Evolutionary conservation across 2,888 invertebrate genomes (phyloP), one percentile per base, ranked within the genome.

Genomic region (Lysandra coridon): DNA sequence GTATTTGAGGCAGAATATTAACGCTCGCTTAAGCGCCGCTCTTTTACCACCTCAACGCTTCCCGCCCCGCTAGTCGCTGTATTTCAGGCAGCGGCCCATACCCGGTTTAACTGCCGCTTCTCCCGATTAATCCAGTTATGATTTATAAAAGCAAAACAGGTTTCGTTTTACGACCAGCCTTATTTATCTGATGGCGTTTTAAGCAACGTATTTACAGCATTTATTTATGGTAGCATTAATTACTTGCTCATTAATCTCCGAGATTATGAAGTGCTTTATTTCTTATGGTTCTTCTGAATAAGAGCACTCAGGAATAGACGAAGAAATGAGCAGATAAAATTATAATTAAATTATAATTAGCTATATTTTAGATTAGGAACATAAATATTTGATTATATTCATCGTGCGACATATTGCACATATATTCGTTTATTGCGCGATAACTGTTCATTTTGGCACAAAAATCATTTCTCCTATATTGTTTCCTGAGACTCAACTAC

Each of bases 81-180:
- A 57, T 17, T 57, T 4, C 0, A 57, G 17, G 17, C 12, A 57
- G 17, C 57, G 17, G 17, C 4, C 57, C 17, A 57, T 17, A 14
- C 49, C 53, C 53, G 44, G 30, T 14, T 75, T 75, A 75, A 75
- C 49, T 75, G 49, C 53, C 49, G 17, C 74, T 75, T 53, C 30
- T 75, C 64, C 30, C 78, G 57, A 78, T 78, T 74, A 79, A 79
- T 74, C 79, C 74, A 17, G 60, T 79, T 78, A 78, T 78, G 73
- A 78, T 78, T 78, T 78, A 78, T 78, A 73, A 33, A 73, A 78
- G 78, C 53, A 73, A 73, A 73, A 53, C 78, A 40, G 74, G 44
- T 73, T 73, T 74, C 74, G 74, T 74, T 74, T 74, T 74, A 75
- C 75, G 75, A 75, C 75, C 49, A 53, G 30, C 75, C 30, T 49